These are phyloP conservation scores for Enteromius afrohamiltoni DNA, from an alignment of 2,797 vertebrate genomes.

Conservation along the genomic window DNA sequence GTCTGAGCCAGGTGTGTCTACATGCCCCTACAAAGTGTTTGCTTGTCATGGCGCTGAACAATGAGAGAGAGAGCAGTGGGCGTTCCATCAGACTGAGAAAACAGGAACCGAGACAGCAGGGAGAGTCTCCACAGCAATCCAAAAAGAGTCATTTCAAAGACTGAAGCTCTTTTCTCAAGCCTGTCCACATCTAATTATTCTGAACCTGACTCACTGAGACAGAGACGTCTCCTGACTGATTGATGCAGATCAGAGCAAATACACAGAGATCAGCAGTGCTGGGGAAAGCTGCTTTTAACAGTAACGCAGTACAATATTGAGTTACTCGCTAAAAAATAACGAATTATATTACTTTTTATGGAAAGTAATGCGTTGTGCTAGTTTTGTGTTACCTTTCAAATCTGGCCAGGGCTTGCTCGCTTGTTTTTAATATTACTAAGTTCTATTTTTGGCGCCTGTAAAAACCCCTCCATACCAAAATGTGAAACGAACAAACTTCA, in stretches of 20 bases:
- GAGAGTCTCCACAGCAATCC: slow-evolving; percentile 3
- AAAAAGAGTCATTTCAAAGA: not conserved
- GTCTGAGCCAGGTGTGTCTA: slow-evolving; percentile 54
- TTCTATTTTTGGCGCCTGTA: too few species aligned
- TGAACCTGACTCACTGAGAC: not conserved
- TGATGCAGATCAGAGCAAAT: not conserved
- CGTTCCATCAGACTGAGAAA: slow-evolving; percentile 24
- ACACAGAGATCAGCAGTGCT: not conserved
- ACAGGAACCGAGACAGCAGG: slow-evolving; percentile 10
- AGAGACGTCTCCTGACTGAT: not conserved
- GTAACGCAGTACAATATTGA: not conserved
- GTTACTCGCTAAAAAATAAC: not conserved
- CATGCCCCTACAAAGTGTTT: slow-evolving; percentile 38
- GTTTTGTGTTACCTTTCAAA: not conserved
- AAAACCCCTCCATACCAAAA: too few species aligned
- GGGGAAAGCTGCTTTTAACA: not conserved
- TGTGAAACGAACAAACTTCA: too few species aligned
- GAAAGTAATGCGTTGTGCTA: not conserved
- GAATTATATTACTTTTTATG: not conserved
- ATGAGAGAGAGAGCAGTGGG: slow-evolving; percentile 45
- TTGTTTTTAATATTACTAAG: too few species aligned
- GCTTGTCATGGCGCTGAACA: slow-evolving; percentile 41
- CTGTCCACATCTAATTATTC: not conserved
- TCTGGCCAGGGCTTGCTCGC: too few species aligned
- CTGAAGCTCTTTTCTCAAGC: not conserved